Conservation (phyloP, 2,113 vertebrate genomes). For the Phylloscopus whistleri region DNA sequence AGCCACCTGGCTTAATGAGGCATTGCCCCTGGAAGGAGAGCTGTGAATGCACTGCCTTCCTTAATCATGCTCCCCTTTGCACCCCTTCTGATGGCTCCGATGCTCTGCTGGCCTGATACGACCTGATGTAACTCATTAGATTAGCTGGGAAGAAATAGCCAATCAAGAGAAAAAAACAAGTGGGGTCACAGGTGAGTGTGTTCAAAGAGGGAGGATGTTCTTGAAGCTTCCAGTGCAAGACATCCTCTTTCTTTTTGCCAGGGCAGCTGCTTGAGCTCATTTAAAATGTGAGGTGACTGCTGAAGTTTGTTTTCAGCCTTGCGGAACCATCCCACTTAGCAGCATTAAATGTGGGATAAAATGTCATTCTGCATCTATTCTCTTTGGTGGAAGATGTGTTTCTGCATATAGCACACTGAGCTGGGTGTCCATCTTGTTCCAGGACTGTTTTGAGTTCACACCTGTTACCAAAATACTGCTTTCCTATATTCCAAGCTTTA, state of each 20-base stretch:
- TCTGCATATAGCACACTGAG: neutral
- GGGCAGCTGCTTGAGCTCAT: neutral
- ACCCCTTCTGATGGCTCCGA: neutral
- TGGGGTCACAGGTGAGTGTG: neutral
- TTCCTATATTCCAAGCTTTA: neutral
- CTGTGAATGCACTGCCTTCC: neutral
- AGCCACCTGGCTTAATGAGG: neutral
- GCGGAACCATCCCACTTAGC: neutral
- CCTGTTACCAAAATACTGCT: neutral
- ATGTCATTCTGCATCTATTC: neutral
- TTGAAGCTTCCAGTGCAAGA: neutral
- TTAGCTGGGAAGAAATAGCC: neutral
- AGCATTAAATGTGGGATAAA: neutral
- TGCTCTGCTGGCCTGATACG: neutral
- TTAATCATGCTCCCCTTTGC: neutral
- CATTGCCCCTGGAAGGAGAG: neutral
- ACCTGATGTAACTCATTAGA: neutral
- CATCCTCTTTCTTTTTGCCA: fast-evolving
- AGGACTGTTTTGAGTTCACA: neutral
- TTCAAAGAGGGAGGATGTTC: neutral
- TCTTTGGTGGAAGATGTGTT: neutral
- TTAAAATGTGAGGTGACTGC: neutral
- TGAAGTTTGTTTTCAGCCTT: neutral
- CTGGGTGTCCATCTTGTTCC: neutral
- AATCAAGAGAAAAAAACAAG: neutral